These are phyloP conservation scores for Fragum fragum DNA, from an alignment of 2,888 invertebrate genomes.

Conservation along the genomic window DNA sequence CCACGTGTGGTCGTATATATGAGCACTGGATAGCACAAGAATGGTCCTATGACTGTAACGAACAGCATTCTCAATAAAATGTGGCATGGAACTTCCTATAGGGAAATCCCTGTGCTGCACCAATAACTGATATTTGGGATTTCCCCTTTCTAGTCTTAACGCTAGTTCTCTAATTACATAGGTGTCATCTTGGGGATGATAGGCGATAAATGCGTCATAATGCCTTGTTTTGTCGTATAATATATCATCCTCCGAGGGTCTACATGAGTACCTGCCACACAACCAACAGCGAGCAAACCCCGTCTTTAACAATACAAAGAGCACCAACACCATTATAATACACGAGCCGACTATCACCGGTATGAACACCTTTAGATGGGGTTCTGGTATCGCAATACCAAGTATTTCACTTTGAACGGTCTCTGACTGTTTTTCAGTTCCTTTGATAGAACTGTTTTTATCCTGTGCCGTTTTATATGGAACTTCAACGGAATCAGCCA, in stretches of 20 bases:
- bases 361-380: conserved; percentile 47
- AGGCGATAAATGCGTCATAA: conserved; percentile 96
- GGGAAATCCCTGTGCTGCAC: conserved; percentile 80
- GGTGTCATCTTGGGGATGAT: conserved; percentile 92
- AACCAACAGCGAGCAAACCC: conserved; percentile 55
- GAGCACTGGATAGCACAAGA: conserved; percentile 95
- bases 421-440: not conserved
- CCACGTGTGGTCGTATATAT: conserved; percentile 95
- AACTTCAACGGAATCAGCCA: not conserved
- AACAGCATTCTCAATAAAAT: conserved; percentile 95
- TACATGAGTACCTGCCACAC: conserved; percentile 52
- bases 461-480: not conserved
- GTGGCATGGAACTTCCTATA: conserved; percentile 89
- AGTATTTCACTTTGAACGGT: conserved; percentile 14
- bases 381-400: conserved; percentile 9
- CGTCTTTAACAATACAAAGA: conserved; percentile 50
- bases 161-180: conserved; percentile 95
- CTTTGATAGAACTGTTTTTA: not conserved
- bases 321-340: conserved; percentile 64
- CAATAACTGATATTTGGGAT: conserved; percentile 89
- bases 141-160: conserved; percentile 93
- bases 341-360: conserved; percentile 58
- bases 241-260: conserved; percentile 39
- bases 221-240: conserved; percentile 61
- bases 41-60: conserved; percentile 95